Evolutionary conservation across 2,113 vertebrate genomes (phyloP), one percentile per base, ranked within the genome.

Genomic region (Leptobrachium ailaonicum): DNA sequence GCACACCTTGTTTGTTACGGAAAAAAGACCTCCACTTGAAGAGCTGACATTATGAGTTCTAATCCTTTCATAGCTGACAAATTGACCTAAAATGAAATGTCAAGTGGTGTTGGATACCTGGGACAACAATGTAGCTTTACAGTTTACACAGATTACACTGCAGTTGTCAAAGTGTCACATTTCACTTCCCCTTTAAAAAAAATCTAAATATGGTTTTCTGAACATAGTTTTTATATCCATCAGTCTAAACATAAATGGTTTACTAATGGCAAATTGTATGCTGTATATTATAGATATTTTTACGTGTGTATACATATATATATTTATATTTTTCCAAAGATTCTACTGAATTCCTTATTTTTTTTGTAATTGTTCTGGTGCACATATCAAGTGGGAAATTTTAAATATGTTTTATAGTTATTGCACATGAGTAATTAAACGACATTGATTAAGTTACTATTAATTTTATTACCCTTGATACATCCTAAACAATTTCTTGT

Each of bases 51-150:
- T 81, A 81, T 62, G 53, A 20, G 45, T 54, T 68, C 44, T 81
- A 75, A 81, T 81, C 79, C 72, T 32, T 74, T 41, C 54, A 45
- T 81, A 81, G 79, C 71, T 69, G 79, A 81, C 79, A 81, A 75
- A 81, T 75, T 81, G 79, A 81, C 79, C 79, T 81, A 69, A 66
- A 80, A 81, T 14, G 54, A 81, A 75, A 81, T 81, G 79, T 75
- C 79, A 81, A 81, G 79, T 81, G 64, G 71, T 69, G 71, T 44
- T 81, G 47, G 42, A 74, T 81, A 81, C 72, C 79, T 81, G 64
- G 69, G 53, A 53, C 68, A 66, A 75, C 72, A 81, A 69, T 62
- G 32, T 75, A 58, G 64, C 68, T 11, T 58, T 68, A 68, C 41
- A 74, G 64, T 42, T 60, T 73, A 45, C 40, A 81, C 64, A 69